Base-by-base conservation (phyloP, 2,113 vertebrate genomes). In the Struthio camelus region DNA sequence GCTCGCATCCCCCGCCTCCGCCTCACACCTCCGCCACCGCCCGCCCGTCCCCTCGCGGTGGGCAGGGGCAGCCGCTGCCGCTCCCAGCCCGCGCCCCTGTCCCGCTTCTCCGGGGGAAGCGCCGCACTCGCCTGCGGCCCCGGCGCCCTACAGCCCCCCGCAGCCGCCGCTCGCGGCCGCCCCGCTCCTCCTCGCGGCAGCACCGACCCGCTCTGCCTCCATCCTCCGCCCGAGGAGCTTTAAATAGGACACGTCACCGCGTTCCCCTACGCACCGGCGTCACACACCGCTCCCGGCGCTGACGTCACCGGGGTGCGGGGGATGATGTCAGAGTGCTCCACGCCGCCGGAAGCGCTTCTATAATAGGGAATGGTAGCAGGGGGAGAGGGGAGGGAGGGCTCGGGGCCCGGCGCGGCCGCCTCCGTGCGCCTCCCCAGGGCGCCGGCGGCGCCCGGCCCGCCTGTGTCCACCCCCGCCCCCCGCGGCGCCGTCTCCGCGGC, bases 211-310 rank as follows among this genome's bases (percentile, higher is more conserved):
- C 91, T 97, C 96, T 97, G 96, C 95, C 98, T 98, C 98, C 98
- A 98, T 98, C 98, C 98, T 97, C 98, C 97, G 65, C 95, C 97
- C 96, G 97, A 97, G 97, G 97, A 95, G 96, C 98, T 98, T 98
- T 98, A 98, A 99, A 98, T 98, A 98, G 89, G 88, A 72, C 5
- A 98, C 98, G 98, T 99, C 98, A 99, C 97, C 96, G 96, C 97
- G 96, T 97, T 98, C 88, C 97, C 98, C 98, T 98, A 98, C 98
- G 98, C 98, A 98, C 97, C 51, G 94, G 97, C 98, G 98, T 99
- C 98, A 98, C 98, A 89, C 70, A 23, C 90, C 48, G 91, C 97
- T 97, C 97, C 88, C 72, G 98, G 97, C 96, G 98, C 98, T 97
- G 87, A 97, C 98, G 98, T 98, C 97, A 98, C 98, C 93, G 17